Conservation (phyloP, 2,797 vertebrate species). For the Orestias chungarensis region DNA sequence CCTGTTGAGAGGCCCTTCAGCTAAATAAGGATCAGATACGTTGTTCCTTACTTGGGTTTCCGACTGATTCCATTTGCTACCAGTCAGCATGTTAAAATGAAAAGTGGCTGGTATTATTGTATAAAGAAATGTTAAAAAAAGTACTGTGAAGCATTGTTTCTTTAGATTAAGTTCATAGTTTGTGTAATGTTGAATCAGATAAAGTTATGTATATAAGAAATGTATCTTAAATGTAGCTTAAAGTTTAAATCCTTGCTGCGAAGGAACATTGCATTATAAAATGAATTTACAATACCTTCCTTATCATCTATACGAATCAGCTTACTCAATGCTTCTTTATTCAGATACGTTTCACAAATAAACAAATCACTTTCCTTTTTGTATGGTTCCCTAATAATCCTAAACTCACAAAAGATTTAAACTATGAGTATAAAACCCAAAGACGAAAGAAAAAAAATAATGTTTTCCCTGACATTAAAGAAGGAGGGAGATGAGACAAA, state of each 20-base stretch:
- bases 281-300: background rate
- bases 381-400: no score
- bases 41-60: slow-evolving; percentile 1
- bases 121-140: background rate
- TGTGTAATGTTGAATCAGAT: background rate
- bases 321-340: background rate
- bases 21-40: slow-evolving; percentile 14
- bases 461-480: slow-evolving; percentile 2
- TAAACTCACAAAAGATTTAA: no score
- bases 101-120: background rate
- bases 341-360: background rate
- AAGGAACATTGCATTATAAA: background rate
- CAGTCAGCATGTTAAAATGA: background rate
- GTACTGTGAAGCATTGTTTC: background rate
- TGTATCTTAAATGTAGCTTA: background rate
- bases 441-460: background rate
- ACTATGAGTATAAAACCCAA: no score
- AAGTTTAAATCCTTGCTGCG: background rate
- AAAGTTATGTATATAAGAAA: background rate
- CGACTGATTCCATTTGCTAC: background rate
- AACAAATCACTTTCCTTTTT: no score
- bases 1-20: slow-evolving; percentile 27
- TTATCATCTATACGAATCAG: background rate
- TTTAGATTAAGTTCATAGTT: background rate
- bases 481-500: slow-evolving; percentile 1